Base-by-base conservation (phyloP, 2,797 vertebrate genomes). In the Schizothorax lantsangensis region DNA sequence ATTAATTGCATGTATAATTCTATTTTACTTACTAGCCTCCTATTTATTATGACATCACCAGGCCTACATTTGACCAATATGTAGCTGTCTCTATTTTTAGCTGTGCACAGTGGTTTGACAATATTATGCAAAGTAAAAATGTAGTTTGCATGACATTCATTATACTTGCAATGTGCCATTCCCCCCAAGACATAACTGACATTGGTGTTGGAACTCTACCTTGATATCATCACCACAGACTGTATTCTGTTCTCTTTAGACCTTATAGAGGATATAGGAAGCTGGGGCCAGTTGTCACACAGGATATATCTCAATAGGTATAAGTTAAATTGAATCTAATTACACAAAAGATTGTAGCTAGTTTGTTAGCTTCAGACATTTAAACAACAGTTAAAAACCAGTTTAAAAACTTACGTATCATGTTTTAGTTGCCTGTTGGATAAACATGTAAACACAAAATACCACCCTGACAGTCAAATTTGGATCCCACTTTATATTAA, bases 71-170 rank as follows among this genome's bases (percentile, higher is more conserved):
- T 81, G 21, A 38, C 33, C 33, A 72, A 36, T 72, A 59, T 23
- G n/a, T 26, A 73, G 3, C 12, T 43, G 12, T 82, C 12, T 38
- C 2, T 81, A n/a, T 69, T 82, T 62, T 68, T 38, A 45, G 43
- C 40, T 57, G 36, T 69, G 36, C 23, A 45, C 69, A 77, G 62
- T 38, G 21, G 57, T 79, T 30, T 77, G 54, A 68, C 57, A 19
- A 59, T 54, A 19, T 69, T 87, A 91, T 89, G 89, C 88, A 91
- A 90, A 91, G 79, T 57, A 43, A 72, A 33, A 30, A 75, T 2
- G 12, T 71, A 57, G 80, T 91, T 91, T 91, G 86, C 89, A 90
- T 91, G 78, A 54, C 79, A 85, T 81, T 69, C 83, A 87, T 57
- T 21, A 36, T 83, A 87, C 89, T 91, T 89, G 86, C 88, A 88